Percentiles rank a stretch among this genome's conserved stretches.
Conservation (phyloP, 2,797 vertebrate genomes). For the Coracias cyanogaster region DNA sequence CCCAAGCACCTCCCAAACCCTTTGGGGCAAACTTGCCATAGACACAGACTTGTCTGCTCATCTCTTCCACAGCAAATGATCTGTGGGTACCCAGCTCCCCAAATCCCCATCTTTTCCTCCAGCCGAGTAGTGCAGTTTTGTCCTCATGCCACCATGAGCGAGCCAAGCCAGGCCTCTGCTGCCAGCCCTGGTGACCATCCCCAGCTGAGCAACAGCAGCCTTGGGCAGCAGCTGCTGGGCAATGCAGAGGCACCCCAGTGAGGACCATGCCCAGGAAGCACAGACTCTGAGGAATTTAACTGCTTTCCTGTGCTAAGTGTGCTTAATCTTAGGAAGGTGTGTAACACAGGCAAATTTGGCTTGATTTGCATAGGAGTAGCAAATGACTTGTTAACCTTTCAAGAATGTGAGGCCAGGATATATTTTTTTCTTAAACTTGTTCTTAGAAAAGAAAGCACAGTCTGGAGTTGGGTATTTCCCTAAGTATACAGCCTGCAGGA, state of each 20-base stretch:
- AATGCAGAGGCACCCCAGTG: fast-evolving
- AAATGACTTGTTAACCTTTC: not conserved
- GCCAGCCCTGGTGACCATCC: not conserved
- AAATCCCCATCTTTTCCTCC: not conserved
- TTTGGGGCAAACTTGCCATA: fast-evolving
- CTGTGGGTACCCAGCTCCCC: fast-evolving
- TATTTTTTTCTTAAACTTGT: not conserved
- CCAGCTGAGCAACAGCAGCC: not conserved
- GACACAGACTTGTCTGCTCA: not conserved
- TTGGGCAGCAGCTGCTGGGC: not conserved
- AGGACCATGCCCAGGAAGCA: not conserved
- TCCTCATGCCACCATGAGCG: fast-evolving
- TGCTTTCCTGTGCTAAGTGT: not conserved
- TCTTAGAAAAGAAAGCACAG: not conserved
- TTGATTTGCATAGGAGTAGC: not conserved
- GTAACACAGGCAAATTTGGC: not conserved
- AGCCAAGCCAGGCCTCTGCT: fast-evolving
- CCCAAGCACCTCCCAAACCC: not conserved
- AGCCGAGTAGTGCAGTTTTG: not conserved
- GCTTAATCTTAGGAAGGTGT: not conserved
- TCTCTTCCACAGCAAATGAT: not conserved
- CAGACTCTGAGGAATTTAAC: not conserved
- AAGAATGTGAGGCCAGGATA: not conserved
- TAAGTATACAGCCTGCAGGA: not conserved
- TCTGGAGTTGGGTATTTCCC: not conserved